A percentile compares a stretch with the other conserved stretches of the same genome.
Conservation (phyloP, 2,113 vertebrate species). For the Tetraodon nigroviridis region DNA sequence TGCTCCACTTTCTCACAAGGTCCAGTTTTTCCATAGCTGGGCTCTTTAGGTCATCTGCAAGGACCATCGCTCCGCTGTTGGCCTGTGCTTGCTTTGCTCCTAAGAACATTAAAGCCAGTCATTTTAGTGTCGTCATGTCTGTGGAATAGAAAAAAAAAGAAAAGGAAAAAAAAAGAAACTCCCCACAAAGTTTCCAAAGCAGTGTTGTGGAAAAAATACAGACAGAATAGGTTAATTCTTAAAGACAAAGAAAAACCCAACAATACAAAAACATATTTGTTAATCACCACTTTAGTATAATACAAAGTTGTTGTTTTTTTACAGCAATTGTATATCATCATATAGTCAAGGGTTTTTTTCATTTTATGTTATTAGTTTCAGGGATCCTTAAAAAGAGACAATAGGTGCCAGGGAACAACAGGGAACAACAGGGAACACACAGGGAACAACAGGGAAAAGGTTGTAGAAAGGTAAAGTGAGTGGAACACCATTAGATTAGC, state of each 20-base stretch:
- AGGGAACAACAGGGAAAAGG: constrained; percentile 21
- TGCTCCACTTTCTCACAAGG: constrained; percentile 94
- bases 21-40: constrained; percentile 98
- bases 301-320: not conserved
- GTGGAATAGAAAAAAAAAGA: not conserved
- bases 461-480: constrained; percentile 36
- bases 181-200: not conserved
- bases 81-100: constrained; percentile 56
- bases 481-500: constrained; percentile 18
- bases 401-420: not conserved
- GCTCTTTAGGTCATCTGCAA: constrained; percentile 91
- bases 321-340: not conserved
- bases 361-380: constrained; percentile 7
- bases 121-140: constrained; percentile 17
- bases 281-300: not conserved
- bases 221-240: not conserved
- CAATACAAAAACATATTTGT: constrained; percentile 3
- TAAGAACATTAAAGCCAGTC: constrained; percentile 42
- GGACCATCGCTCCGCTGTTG: constrained; percentile 82
- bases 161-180: constrained; percentile 7
- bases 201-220: not conserved
- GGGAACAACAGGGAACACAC: constrained; percentile 21
- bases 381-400: not conserved
- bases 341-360: not conserved
- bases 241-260: constrained; percentile 10